Base-by-base conservation (phyloP, 2,797 vertebrate genomes). In the Paratrypauchen microcephalus region DNA sequence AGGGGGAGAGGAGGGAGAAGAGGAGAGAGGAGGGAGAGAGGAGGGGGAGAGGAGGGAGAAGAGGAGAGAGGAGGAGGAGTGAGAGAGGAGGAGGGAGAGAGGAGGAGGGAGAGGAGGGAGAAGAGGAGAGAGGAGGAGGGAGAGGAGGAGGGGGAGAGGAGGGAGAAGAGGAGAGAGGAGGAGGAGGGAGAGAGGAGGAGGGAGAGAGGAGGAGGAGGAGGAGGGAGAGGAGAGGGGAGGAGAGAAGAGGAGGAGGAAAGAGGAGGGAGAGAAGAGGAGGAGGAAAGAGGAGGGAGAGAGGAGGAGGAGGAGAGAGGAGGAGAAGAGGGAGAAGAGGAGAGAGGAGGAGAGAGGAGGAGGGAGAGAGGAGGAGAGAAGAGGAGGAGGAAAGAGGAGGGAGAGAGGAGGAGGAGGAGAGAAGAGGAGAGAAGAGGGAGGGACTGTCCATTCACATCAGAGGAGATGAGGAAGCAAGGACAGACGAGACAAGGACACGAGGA, bases 331-430 rank as follows among this genome's bases (percentile, higher is more conserved):
- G 41, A n/a, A n/a, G 41, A 45, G 12, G 39, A 3, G 13, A 13
- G 1, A 41, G 13, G 39, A 78, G 56, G 63, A 73, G 15, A 30
- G 60, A 30, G 48, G 12, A 32, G 30, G 28, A 30, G 28, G 28
- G 28, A 30, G 24, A 30, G 30, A n/a, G n/a, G n/a, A n/a, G n/a
- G n/a, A n/a, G 30, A 32, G 30, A 32, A 6, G 30, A 32, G 24
- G 24, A 26, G 24, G n/a, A n/a, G n/a, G n/a, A n/a, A n/a, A 26
- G 24, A 26, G 32, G 55, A 23, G 23, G 41, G 30, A 41, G 41
- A 23, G 28, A 28, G n/a, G 60, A 30, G 48, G 12, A 32, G 30
- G 28, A 30, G 28, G 28, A 4, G 30, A 32, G 30, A 32, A 6
- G 30, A 32, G 24, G 24, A 26, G 24, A 26, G 24, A 26, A 6